Conservation (phyloP, 1,140 invertebrate genomes). For the Theocolax elegans region DNA sequence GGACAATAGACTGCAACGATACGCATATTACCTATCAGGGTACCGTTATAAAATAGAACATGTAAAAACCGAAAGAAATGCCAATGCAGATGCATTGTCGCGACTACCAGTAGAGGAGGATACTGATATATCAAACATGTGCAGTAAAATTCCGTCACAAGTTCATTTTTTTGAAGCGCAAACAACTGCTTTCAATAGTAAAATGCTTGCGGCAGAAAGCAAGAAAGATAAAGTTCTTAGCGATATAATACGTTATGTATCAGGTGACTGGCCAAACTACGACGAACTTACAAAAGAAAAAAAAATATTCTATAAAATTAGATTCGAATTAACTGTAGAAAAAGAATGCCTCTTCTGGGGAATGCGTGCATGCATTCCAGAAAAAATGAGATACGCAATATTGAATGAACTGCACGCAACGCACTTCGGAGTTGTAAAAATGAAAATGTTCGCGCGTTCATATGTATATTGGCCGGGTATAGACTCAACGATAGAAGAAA, state of each 20-base stretch:
- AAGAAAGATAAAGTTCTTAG: slow-evolving; percentile 4
- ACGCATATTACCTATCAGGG: not conserved
- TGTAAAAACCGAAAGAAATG: not conserved
- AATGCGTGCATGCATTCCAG: slow-evolving; percentile 58
- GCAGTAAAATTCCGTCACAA: not conserved
- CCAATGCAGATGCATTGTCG: not conserved
- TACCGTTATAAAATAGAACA: not conserved
- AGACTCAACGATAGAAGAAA: not conserved
- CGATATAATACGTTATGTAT: slow-evolving; percentile 16
- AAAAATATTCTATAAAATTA: slow-evolving; percentile 5
- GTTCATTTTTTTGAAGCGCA: not conserved
- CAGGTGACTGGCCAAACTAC: not conserved
- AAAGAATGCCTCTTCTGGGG: slow-evolving; percentile 47
- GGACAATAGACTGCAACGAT: not conserved
- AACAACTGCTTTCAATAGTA: not conserved
- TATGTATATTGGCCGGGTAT: slow-evolving; percentile 40
- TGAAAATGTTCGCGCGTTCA: slow-evolving; percentile 50
- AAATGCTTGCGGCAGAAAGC: slow-evolving; percentile 1
- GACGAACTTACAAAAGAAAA: not conserved
- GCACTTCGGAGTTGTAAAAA: slow-evolving; percentile 41
- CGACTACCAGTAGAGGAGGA: not conserved
- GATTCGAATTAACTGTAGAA: slow-evolving; percentile 37
- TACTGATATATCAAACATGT: not conserved
- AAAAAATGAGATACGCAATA: slow-evolving; percentile 49
- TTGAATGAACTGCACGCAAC: slow-evolving; percentile 40